These are phyloP conservation scores for Agrilus biguttatus DNA, from an alignment of 2,888 invertebrate genomes.

Conservation along the genomic window DNA sequence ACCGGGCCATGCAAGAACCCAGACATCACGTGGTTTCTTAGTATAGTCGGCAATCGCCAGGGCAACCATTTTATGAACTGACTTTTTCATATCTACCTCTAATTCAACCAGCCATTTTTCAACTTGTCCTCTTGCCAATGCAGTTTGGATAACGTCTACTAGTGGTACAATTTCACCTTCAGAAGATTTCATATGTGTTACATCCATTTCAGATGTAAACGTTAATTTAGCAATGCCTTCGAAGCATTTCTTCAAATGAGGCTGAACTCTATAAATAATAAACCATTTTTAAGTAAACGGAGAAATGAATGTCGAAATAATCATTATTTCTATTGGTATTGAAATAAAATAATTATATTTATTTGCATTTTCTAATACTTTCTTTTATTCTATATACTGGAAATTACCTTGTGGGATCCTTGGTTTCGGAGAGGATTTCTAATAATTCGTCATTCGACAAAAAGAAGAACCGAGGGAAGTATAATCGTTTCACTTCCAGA, in stretches of 20 bases:
- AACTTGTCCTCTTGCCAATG: constrained; percentile 81
- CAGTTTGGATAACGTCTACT: constrained; percentile 67
- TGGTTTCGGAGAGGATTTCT: constrained; percentile 94
- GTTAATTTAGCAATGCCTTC: constrained; percentile 80
- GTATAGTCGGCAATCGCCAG: constrained; percentile 60
- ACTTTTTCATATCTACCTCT: constrained; percentile 75
- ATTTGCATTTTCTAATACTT: no score
- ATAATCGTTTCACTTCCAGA: constrained; percentile 86
- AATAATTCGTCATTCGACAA: constrained; percentile 89
- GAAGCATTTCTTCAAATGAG: constrained; percentile 92
- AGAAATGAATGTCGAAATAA: no score
- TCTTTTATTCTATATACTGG: background rate
- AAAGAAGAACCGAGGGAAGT: constrained; percentile 93
- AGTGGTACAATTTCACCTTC: constrained; percentile 71
- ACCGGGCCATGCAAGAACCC: constrained; percentile 89
- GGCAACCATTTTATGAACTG: constrained; percentile 59
- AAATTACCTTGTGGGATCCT: constrained; percentile 74
- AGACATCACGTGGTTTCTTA: constrained; percentile 46
- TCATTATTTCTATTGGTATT: no score
- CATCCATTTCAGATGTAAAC: constrained; percentile 82
- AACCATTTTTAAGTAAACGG: no score
- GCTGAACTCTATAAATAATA: constrained; percentile 57
- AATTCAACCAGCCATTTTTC: constrained; percentile 91
- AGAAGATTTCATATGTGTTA: constrained; percentile 77
- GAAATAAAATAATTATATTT: no score